Evolutionary conservation across 2,113 vertebrate genomes (phyloP), one percentile per base, ranked within the genome.

Genomic region (Orycteropus afer): DNA sequence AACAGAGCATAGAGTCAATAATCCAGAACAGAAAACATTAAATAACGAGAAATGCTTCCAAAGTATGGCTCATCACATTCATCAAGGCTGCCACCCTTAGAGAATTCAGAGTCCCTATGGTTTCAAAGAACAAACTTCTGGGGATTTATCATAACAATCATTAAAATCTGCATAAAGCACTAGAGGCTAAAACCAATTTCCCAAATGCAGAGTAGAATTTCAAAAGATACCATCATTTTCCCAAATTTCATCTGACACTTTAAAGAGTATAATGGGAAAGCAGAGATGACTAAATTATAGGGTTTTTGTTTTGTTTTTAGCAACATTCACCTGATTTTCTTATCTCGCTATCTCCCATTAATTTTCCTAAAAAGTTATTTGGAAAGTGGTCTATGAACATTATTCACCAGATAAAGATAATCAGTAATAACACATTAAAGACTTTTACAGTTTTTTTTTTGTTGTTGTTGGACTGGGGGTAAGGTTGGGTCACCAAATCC

Each of bases 21-120:
- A 94, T 93, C 95, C 79, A 97, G 90, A 97, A 96, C 77, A 87
- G 94, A 94, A 83, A 98, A 94, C 71, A 93, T 92, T 92, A 93
- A 89, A 97, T 74, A 90, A 86, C 65, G 32, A 96, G 96, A 97
- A 95, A 94, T 90, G 82, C 88, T 97, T 96, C 93, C 91, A 89
- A 96, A 96, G 91, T 79, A 94, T 90, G 27, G 95, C 18, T 88
- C 94, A 91, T 85, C 65, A 86, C 69, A 93, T 93, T 84, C 90
- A 92, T 96, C 93, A 97, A 61, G 74, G 49, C 80, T 89, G 83
- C 55, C 96, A 76, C 18, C 34, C 77, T 93, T 81, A 90, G 91
- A 65, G 73, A 90, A 29, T 80, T 90, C 49, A 69, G 55, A 65
- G 81, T 76, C 55, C 89, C 59, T 69, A n/a, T 40, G 78, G 65